phyloP scores from a whole-genome alignment of 1,140 invertebrate genomes.

The Trachymyrmex cornetzi region DNA sequence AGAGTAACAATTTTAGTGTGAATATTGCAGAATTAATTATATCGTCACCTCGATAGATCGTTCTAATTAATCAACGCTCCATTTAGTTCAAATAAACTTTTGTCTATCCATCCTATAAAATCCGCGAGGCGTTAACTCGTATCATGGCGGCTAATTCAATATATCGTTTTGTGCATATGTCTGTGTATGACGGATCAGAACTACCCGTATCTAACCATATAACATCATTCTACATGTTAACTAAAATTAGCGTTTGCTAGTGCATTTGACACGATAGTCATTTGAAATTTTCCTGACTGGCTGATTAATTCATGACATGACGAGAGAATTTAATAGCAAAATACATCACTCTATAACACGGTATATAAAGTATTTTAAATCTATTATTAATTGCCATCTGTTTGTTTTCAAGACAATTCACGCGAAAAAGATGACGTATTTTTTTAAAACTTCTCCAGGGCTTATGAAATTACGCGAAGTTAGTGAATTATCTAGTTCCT shows the following conservation, averaged over 20 bases:
- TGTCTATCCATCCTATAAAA: slow-evolving; percentile 8
- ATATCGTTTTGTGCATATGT: neutral
- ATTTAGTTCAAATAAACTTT: slow-evolving; percentile 40
- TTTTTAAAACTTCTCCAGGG: neutral
- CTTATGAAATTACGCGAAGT: slow-evolving; percentile 28
- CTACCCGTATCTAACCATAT: slow-evolving; percentile 7
- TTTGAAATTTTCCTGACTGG: slow-evolving; percentile 28
- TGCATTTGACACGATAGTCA: slow-evolving; percentile 43
- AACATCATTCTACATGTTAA: slow-evolving; percentile 32
- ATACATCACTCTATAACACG: neutral
- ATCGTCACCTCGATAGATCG: neutral
- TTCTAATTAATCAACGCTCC: slow-evolving; percentile 14
- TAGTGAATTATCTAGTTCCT: slow-evolving; percentile 36
- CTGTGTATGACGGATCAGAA: slow-evolving; percentile 13
- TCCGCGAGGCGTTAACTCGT: slow-evolving; percentile 8
- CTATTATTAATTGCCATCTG: neutral
- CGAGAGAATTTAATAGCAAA: slow-evolving; percentile 18
- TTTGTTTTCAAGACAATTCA: neutral
- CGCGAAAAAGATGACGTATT: neutral
- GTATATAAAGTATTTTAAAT: neutral
- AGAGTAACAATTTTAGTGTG: neutral
- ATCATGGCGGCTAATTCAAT: slow-evolving; percentile 47
- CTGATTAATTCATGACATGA: neutral
- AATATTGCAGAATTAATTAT: slow-evolving; percentile 3
- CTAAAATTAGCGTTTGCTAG: slow-evolving; percentile 30